Conservation (phyloP, 2,797 vertebrate genomes). For the Semaprochilodus insignis region DNA sequence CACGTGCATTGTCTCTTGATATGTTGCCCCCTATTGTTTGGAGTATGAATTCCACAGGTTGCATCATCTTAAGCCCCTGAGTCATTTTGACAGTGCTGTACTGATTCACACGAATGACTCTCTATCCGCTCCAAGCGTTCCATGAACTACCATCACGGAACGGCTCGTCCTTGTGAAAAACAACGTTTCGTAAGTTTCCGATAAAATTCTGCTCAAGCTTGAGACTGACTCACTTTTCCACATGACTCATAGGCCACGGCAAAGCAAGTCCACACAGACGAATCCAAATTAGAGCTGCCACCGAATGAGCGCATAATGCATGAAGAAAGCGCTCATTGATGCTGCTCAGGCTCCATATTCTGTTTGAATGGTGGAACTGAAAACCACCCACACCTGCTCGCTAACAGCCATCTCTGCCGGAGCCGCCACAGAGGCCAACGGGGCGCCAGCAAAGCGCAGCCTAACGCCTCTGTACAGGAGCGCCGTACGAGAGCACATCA, state of each 20-base stretch:
- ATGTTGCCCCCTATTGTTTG: no score
- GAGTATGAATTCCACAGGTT: no score
- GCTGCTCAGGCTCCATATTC: neutral
- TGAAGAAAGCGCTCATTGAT: neutral
- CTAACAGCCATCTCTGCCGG: constrained; percentile 7
- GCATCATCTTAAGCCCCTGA: no score
- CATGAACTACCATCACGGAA: neutral
- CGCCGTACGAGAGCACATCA: neutral
- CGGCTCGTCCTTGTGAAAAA: neutral
- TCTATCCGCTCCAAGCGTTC: no score
- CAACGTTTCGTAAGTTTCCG: neutral
- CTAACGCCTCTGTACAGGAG: constrained; percentile 36
- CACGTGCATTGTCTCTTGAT: no score
- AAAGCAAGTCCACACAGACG: constrained; percentile 11
- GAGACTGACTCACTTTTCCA: constrained; percentile 3
- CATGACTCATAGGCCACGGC: constrained; percentile 23
- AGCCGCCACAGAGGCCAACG: neutral
- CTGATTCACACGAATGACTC: no score
- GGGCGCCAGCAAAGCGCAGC: neutral
- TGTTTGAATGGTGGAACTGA: constrained; percentile 29
- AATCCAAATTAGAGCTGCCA: neutral
- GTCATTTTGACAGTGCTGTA: no score
- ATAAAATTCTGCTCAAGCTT: neutral
- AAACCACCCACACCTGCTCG: constrained; percentile 43
- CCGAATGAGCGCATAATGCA: neutral